Conservation (phyloP, 2,888 invertebrate species). For the Resseliella maxima region DNA sequence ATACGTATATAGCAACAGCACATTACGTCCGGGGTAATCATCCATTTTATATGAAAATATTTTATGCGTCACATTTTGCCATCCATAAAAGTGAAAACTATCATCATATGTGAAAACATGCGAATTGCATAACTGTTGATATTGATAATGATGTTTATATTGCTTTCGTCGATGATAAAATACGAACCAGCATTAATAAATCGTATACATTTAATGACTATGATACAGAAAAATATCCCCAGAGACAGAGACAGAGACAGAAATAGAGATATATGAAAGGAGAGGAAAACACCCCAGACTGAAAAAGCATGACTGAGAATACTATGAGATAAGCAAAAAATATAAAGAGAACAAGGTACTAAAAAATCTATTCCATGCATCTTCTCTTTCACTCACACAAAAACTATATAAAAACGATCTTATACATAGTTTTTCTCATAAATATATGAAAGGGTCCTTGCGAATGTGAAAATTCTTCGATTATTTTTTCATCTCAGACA, state of each 20-base stretch:
- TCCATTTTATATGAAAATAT: neutral
- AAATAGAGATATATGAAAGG: neutral
- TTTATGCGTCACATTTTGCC: neutral
- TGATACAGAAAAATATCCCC: neutral
- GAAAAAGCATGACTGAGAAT: too few species aligned
- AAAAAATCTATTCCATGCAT: too few species aligned
- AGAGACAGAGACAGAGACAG: neutral
- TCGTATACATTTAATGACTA: neutral
- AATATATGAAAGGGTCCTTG: too few species aligned
- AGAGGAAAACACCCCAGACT: neutral
- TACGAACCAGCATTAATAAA: neutral
- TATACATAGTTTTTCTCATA: too few species aligned
- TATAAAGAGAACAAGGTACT: too few species aligned
- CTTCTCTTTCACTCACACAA: too few species aligned
- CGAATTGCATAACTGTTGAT: slow-evolving; percentile 2
- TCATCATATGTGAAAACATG: neutral
- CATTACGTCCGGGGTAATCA: neutral
- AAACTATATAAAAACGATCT: too few species aligned
- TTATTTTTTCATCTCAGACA: neutral
- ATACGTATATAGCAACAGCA: neutral
- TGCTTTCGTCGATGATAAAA: neutral
- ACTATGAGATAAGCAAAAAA: too few species aligned
- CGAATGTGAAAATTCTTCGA: too few species aligned
- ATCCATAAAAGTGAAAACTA: neutral
- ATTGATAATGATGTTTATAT: neutral